Evolutionary conservation across 2,797 vertebrate species (phyloP).

Genomic region (Chaetophractus vellerosus): DNA sequence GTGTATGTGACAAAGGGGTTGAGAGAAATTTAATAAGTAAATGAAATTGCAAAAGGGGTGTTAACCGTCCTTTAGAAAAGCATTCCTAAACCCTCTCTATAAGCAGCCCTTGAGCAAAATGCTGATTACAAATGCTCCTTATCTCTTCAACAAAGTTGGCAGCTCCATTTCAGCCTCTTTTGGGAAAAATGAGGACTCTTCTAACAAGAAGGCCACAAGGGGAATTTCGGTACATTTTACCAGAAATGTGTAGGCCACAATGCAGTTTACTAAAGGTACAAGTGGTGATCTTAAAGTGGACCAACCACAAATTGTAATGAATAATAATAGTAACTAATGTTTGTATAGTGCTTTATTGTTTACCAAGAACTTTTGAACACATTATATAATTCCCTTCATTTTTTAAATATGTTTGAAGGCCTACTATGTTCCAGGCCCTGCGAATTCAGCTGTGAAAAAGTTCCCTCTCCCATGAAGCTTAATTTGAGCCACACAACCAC

Average conservation of each 20-base stretch:
- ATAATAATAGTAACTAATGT: not conserved
- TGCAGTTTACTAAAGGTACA: not conserved
- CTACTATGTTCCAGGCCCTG: not conserved
- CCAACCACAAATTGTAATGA: not conserved
- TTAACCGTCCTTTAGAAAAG: slow-evolving; percentile 12
- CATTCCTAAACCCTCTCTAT: not conserved
- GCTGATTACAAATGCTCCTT: not conserved
- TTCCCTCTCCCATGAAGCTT: not conserved
- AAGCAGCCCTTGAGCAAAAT: not conserved
- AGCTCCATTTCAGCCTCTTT: slow-evolving; percentile 11
- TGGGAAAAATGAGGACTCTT: not conserved
- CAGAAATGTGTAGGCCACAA: not conserved
- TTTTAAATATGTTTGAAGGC: not conserved
- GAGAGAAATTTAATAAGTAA: slow-evolving; percentile 31
- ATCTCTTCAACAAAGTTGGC: not conserved
- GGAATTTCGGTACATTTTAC: not conserved
- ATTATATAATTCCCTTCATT: not conserved
- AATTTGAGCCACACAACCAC: not conserved
- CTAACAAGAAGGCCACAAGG: slow-evolving; percentile 35
- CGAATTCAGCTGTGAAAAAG: not conserved
- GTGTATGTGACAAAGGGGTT: not conserved
- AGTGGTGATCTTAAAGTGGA: not conserved
- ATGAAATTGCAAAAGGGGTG: not conserved
- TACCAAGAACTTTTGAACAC: not conserved
- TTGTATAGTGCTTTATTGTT: not conserved